These are phyloP conservation scores for Eidolon dupreanum DNA, from an alignment of 2,797 vertebrate genomes.

Conservation along the genomic window DNA sequence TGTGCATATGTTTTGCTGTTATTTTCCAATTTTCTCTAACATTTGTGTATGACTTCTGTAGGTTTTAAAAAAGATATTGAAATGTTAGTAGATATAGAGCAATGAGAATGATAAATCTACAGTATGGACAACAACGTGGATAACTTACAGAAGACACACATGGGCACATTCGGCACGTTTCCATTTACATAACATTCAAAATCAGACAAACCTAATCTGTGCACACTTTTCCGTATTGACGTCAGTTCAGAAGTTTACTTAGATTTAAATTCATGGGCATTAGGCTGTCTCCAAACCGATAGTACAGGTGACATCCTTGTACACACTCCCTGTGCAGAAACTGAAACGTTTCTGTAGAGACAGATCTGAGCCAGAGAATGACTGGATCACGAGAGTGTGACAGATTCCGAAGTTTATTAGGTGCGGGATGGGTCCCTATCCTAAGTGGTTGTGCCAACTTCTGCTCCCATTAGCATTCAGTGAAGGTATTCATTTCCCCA, in stretches of 20 bases:
- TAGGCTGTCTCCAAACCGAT: neutral
- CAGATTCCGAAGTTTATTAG: too few species aligned
- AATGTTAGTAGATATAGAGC: too few species aligned
- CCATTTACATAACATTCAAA: fast-evolving
- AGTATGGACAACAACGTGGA: too few species aligned
- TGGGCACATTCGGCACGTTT: neutral
- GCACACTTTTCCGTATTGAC: too few species aligned
- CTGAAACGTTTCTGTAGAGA: neutral
- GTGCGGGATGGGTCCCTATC: neutral
- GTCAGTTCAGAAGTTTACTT: neutral
- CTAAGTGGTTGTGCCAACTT: neutral
- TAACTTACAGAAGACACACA: neutral
- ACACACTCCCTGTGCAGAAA: neutral
- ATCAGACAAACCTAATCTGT: neutral
- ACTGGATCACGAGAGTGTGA: neutral
- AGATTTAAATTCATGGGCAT: neutral
- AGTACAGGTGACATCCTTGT: neutral
- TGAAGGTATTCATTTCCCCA: too few species aligned
- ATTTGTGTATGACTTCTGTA: fast-evolving
- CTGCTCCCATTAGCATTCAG: neutral
- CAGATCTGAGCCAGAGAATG: neutral
- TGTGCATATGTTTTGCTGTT: neutral
- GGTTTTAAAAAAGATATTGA: neutral
- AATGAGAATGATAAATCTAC: fast-evolving
- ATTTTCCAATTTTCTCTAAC: neutral